These are phyloP conservation scores for Bombus sylvicola DNA, from an alignment of 1,140 invertebrate genomes.

Conservation along the genomic window DNA sequence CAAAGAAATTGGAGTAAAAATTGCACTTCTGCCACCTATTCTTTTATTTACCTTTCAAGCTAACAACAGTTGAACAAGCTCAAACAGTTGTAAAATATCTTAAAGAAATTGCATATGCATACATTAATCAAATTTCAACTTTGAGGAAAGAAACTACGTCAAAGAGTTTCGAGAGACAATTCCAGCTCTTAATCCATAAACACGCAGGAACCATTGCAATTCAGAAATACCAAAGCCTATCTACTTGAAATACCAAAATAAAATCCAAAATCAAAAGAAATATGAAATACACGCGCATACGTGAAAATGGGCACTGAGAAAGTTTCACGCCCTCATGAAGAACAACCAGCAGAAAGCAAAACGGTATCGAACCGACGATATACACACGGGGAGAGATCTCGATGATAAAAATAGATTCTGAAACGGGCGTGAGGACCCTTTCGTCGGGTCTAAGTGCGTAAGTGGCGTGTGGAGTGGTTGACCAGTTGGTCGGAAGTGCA, in stretches of 20 bases:
- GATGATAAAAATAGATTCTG: constrained; percentile 70
- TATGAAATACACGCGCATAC: too few species aligned
- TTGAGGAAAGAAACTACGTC: not conserved
- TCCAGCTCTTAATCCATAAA: too few species aligned
- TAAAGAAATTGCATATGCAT: not conserved
- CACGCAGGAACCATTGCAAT: too few species aligned
- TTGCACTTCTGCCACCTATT: too few species aligned
- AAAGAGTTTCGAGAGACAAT: not conserved
- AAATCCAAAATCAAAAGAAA: too few species aligned
- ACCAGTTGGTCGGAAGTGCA: constrained; percentile 74
- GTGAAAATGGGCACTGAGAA: not conserved
- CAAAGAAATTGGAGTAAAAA: too few species aligned
- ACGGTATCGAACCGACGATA: constrained; percentile 40
- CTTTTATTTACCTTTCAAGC: too few species aligned
- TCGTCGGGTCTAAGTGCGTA: constrained; percentile 68
- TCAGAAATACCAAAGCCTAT: too few species aligned
- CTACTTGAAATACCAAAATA: too few species aligned
- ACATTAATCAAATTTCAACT: too few species aligned
- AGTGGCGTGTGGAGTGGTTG: constrained; percentile 74
- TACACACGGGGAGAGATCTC: constrained; percentile 26
- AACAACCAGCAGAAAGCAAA: constrained; percentile 39
- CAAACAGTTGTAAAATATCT: not conserved
- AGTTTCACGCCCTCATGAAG: not conserved
- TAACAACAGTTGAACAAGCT: too few species aligned
- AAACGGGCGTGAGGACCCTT: constrained; percentile 69